Base-by-base conservation (phyloP, 1,140 invertebrate genomes). In the Nephila pilipes region DNA sequence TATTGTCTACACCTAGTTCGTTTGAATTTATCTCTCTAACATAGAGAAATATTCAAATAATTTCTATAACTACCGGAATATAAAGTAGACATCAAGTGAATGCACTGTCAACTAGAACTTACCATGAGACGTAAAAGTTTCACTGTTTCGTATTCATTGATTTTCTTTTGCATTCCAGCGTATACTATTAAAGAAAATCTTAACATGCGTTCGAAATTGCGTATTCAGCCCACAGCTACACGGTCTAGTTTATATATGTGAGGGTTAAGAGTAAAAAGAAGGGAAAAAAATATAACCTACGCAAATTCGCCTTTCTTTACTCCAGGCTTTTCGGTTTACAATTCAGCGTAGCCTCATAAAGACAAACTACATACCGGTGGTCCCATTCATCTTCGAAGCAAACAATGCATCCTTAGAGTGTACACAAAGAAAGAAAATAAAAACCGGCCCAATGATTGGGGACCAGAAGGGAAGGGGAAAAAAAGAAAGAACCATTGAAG, bases 351-450 rank as follows among this genome's bases (percentile, higher is more conserved):
- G 69, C 38, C 38, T 54, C 38, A 85, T 60, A 58, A 85, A 85
- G 57, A 85, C 83, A 85, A 60, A 85, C 25, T 85, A n/a, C 83
- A 57, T 85, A 29, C 54, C 69, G n/a, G 83, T 36, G 55, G 83
- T 57, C 83, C 46, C 83, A 85, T 85, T 85, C 83, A 85, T 85
- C 57, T 85, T 58, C 29, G 83, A 58, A 32, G 57, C 55, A 85
- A 85, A 85, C 83, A 85, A 36, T 58, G 54, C 83, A 36, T 83
- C 80, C 80, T 54, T 46, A 46, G 54, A 55, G 38, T 83, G 38
- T 54, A n/a, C 38, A 83, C 80, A 54, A 16, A 54, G 22, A n/a
- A 29, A n/a, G 58, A 32, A 85, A 85, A 85, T 22, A 85, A 85
- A 57, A 57, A 58, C 38, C 22, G 20, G 25, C 14, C 83, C 46